These are phyloP conservation scores for Unio pictorum DNA, from an alignment of 2,888 invertebrate species.

Conservation along the genomic window DNA sequence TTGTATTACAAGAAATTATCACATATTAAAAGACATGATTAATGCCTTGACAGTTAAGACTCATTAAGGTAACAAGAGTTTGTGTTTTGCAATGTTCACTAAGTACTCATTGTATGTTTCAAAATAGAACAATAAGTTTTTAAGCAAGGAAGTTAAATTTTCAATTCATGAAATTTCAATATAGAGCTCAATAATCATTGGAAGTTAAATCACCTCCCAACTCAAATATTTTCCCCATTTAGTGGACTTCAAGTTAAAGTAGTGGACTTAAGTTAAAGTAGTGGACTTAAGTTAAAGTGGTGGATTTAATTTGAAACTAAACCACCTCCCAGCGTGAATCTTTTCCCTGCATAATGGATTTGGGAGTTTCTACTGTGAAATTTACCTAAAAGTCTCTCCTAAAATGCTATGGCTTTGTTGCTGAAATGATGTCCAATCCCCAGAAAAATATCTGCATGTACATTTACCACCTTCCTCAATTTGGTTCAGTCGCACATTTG, in stretches of 20 bases:
- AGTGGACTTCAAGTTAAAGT: too few relatives aligned
- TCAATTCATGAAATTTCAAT: too few relatives aligned
- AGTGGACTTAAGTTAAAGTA: too few relatives aligned
- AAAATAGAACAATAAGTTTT: too few relatives aligned
- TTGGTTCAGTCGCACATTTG: constrained; percentile 79
- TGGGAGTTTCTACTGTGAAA: background rate
- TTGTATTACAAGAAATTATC: too few relatives aligned
- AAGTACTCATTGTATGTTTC: too few relatives aligned
- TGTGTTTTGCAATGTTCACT: too few relatives aligned
- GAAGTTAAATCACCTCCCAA: constrained; percentile 12
- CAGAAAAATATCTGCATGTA: constrained; percentile 75
- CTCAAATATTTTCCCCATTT: constrained; percentile 1
- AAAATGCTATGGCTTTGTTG: constrained; percentile 1
- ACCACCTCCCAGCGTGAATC: constrained; percentile 13
- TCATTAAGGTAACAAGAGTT: too few relatives aligned
- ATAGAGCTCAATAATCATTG: too few relatives aligned
- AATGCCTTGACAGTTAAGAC: too few relatives aligned
- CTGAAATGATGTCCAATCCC: constrained; percentile 82
- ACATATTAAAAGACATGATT: too few relatives aligned
- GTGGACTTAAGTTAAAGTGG: background rate
- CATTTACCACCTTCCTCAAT: constrained; percentile 72
- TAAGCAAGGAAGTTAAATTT: too few relatives aligned
- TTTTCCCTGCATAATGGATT: background rate
- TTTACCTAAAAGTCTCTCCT: background rate
- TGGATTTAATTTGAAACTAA: background rate